Evolutionary conservation across 53 echinoderm and acorn worm genomes (phyloP), one percentile per base, ranked within the genome.

Genomic region (Temnopleurus reevesii): DNA sequence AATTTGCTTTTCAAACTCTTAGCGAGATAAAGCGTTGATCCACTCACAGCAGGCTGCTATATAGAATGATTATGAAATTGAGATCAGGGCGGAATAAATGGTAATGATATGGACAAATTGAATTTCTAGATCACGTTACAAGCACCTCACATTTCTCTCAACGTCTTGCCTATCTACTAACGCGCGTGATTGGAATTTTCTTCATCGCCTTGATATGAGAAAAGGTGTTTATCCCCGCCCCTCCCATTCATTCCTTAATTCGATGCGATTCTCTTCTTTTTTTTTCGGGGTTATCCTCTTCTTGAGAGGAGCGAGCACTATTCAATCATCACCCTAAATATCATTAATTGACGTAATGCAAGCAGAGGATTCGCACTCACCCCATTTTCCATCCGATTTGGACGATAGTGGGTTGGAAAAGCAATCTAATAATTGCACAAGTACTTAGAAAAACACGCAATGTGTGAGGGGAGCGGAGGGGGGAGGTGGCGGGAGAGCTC

Each of bases 271-370:
- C 86, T 46, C 45, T 45, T 76, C n/a, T 29, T 36, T 34, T 86
- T 46, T 23, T 56, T 8, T 26, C 5, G 46, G 79, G 79, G 45
- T 79, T 49, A 47, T 49, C 46, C 45, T 79, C 46, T 79, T 24
- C 59, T 46, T 43, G 57, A 36, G 86, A 13, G 60, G 63, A 46
- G 88, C 66, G 28, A 8, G 8, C 31, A 21, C 66, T 46, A 66
- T 87, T 87, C 88, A 87, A 87, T 87, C 88, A 87, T 49, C 88
- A 87, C 88, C 88, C 34, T 45, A 66, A 87, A 87, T 65, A 66
- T 66, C 88, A 87, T 64, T 87, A 87, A 87, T 87, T 65, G 88
- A 65, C 88, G 88, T 87, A 60, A 87, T 66, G 88, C 66, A 66
- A 87, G 66, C 71, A 47, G 33, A 51, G 34, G 53, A 35, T 66